Base-by-base conservation (phyloP, 2,888 invertebrate genomes). In the Erebia epiphron region DNA sequence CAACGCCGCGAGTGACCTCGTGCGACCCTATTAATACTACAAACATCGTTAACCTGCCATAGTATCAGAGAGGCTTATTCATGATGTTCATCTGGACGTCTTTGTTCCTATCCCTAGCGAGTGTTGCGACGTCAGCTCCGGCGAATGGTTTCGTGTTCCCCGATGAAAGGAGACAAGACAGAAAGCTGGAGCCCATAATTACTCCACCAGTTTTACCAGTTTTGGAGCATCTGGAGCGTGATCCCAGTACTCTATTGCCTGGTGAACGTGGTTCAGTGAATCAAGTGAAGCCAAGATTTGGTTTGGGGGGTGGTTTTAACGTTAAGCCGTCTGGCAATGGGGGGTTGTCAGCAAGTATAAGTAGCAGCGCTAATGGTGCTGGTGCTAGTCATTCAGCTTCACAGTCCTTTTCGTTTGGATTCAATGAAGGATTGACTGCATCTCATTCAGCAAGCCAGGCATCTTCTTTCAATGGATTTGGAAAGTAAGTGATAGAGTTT, bases 21-120 rank as follows among this genome's bases (percentile, higher is more conserved):
- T 76, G 72, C 87, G 85, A 88, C 88, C 92, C 91, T 92, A 92
- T 92, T 93, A 92, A 93, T 88, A 92, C 91, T 84, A 89, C 87
- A 89, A 84, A 87, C 89, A 79, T 80, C 84, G 85, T 73, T 82
- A 77, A 82, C 79, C 82, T 79, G 81, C 77, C 85, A 86, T 91
- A 92, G 92, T 89, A 81, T 87, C 84, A 81, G 80, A 80, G 82
- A 84, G 81, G 78, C 80, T 80, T 85, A 84, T 86, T 79, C 84
- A 93, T 92, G 92, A 86, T 79, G 87, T 82, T 88, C 86, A 86
- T 92, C 83, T 85, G 79, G 79, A 78, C 78, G 78, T 88, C 82
- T 78, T 74, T 90, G 72, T 88, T 83, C 73, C 73, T 89, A 18
- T 83, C 82, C 70, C 77, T 83, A 16, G 75, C 83, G 68, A 79